Evolutionary conservation across 2,113 vertebrate species (phyloP).

Genomic region (Hemibagrus wyckioides): DNA sequence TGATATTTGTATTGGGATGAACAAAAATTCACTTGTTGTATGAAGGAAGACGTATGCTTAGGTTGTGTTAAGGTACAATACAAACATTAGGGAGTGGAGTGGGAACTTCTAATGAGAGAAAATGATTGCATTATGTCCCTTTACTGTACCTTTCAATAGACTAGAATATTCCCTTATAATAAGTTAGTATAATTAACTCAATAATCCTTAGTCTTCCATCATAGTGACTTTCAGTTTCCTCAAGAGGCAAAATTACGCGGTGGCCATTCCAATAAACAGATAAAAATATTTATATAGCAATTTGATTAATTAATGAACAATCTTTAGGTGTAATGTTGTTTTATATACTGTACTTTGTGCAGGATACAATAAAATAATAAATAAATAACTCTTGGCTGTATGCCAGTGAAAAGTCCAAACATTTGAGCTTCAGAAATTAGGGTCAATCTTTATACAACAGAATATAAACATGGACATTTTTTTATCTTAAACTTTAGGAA

Average conservation of each 20-base stretch:
- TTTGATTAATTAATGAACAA: background rate
- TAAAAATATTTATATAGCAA: too few species aligned
- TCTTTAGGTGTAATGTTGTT: background rate
- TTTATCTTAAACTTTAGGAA: background rate
- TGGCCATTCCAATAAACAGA: background rate
- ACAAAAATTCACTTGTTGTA: background rate
- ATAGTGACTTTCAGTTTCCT: background rate
- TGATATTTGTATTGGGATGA: background rate
- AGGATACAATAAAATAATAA: background rate
- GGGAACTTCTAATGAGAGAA: background rate
- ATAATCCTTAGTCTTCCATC: background rate
- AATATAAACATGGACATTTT: background rate
- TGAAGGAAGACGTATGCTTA: background rate
- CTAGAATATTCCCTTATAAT: background rate
- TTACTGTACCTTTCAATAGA: background rate
- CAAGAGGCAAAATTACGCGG: background rate
- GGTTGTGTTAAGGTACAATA: background rate
- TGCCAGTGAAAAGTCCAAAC: background rate
- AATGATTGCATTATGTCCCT: background rate
- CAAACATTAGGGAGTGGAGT: background rate
- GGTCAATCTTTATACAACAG: background rate
- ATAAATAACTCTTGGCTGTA: background rate
- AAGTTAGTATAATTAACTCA: background rate
- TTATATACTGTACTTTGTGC: background rate
- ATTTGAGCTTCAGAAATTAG: background rate